phyloP scores from a whole-genome alignment of 2,113 vertebrate genomes.

The Antechinus flavipes region DNA sequence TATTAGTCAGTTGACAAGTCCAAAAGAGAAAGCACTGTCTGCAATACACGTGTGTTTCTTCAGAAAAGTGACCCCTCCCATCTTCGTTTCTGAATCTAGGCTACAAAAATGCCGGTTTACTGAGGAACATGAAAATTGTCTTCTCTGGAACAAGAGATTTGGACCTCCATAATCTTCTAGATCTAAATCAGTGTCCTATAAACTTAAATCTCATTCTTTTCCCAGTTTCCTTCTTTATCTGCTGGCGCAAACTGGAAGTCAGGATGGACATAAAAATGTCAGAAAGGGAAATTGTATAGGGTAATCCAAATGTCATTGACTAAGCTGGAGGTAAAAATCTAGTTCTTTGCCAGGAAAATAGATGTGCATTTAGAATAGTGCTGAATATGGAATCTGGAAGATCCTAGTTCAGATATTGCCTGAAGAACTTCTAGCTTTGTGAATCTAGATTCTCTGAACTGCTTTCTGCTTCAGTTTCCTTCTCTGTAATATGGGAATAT shows the following conservation, averaged over 20 bases:
- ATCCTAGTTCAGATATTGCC: background rate
- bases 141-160: background rate
- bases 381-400: background rate
- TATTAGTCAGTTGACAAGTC: background rate
- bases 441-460: background rate
- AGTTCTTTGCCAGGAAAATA: background rate
- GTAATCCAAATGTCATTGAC: background rate
- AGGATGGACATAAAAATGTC: background rate
- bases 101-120: background rate
- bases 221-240: background rate
- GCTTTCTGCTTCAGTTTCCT: background rate
- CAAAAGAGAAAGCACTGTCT: background rate
- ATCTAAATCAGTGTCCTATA: background rate
- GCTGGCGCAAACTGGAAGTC: background rate
- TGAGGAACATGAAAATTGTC: background rate
- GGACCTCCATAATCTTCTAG: background rate
- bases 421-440: background rate
- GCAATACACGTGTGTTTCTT: background rate
- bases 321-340: background rate
- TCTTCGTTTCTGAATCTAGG: background rate
- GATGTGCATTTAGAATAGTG: background rate
- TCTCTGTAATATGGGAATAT: background rate
- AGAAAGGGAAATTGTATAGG: background rate
- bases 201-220: background rate
- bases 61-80: background rate